Base-by-base conservation (phyloP, 2,888 invertebrate genomes). In the Coecobrya sp. region DNA sequence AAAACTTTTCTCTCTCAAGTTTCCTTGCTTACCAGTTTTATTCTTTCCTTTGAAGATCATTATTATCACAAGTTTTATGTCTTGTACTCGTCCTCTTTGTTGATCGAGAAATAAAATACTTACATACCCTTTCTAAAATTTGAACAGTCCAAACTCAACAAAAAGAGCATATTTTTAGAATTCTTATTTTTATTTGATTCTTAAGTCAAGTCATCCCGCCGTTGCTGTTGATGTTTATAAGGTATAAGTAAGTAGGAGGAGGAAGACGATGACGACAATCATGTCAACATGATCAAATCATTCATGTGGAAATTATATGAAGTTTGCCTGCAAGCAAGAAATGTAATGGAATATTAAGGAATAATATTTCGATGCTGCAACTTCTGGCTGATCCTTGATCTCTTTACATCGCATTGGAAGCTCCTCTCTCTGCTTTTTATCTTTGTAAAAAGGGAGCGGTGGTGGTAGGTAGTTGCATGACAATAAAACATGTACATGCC, bases 251-350 rank as follows among this genome's bases (percentile, higher is more conserved):
- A 8, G 55, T 30, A 81, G 81, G 13, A 10, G 19, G 59, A 27
- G 8, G 49, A 81, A n/a, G 55, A 4, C 81, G 55, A 25, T 55
- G 19, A 1, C 55, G 81, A 36, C 55, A 49, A 81, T 55, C 59
- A 94, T 93, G 94, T 94, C 94, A 94, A 94, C 94, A 94, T 92
- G 93, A 94, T 94, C 94, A 94, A 93, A 91, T 89, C 94, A 94
- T 91, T 93, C 87, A 93, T 84, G 91, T 90, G 94, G 93, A 94
- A 94, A 92, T 27, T 81, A 55, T 25, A 81, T 81, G 81, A 59
- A 55, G 81, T 81, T 81, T 27, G 81, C 81, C 81, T 81, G 59
- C 81, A 27, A 52, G 59, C 81, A 55, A 52, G 81, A 79, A 81
- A 55, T 30, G 59, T 55, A 81, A 81, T 59, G 30, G n/a, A 81